Conservation (phyloP, 2,888 invertebrate genomes). For the Pelosia muscerda region DNA sequence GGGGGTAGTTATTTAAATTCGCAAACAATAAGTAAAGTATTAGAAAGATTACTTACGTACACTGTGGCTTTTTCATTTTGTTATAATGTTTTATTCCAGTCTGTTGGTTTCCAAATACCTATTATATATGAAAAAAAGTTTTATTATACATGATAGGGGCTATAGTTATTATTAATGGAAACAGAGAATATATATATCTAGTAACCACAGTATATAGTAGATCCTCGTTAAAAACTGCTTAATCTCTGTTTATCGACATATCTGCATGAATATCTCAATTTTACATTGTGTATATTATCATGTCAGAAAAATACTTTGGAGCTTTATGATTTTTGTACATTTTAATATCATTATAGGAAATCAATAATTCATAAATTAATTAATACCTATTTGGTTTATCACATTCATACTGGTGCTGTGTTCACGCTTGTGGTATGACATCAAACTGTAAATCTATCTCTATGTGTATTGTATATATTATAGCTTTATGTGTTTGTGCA, state of each 20-base stretch:
- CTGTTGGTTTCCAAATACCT: neutral
- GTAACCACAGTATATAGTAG: neutral
- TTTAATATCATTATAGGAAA: neutral
- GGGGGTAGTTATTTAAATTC: neutral
- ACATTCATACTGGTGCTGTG: slow-evolving; percentile 1
- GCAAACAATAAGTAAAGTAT: neutral
- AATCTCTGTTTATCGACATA: neutral
- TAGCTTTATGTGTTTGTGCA: slow-evolving; percentile 50
- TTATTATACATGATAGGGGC: too few relatives aligned
- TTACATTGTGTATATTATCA: neutral
- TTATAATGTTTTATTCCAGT: too few relatives aligned
- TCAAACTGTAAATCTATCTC: slow-evolving; percentile 26
- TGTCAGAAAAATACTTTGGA: neutral
- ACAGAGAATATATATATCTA: too few relatives aligned
- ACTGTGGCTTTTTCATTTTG: neutral
- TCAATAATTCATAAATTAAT: slow-evolving; percentile 1
- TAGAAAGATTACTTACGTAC: neutral
- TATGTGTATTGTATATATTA: slow-evolving; percentile 32
- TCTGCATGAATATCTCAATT: neutral
- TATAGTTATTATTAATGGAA: neutral
- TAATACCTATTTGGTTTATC: neutral
- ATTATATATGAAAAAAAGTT: too few relatives aligned
- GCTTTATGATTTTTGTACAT: neutral
- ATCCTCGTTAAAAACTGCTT: neutral
- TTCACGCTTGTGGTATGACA: slow-evolving; percentile 23